phyloP scores from a whole-genome alignment of 2,797 vertebrate species.

The Platyrinchus mystaceus region DNA sequence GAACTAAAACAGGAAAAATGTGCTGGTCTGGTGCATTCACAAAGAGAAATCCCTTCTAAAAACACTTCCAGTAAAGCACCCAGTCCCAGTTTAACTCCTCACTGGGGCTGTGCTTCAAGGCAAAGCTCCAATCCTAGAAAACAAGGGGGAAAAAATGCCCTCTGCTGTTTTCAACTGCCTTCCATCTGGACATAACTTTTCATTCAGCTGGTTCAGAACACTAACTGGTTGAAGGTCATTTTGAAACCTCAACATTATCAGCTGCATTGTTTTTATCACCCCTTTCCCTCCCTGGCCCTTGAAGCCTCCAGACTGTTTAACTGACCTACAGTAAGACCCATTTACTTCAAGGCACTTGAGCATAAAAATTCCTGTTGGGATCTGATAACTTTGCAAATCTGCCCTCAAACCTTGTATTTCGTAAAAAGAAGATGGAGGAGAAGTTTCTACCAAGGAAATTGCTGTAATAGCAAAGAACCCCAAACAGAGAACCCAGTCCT shows the following conservation, averaged over 20 bases:
- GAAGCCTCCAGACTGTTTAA: background rate
- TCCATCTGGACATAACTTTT: background rate
- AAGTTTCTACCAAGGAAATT: background rate
- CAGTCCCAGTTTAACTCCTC: background rate
- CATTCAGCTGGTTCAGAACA: background rate
- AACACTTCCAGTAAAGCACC: background rate
- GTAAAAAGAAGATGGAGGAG: background rate
- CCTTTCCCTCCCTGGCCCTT: background rate
- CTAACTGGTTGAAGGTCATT: background rate
- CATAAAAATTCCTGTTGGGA: background rate
- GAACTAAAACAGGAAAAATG: background rate
- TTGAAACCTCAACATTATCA: background rate
- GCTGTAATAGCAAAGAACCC: background rate
- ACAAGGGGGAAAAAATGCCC: rapidly evolving
- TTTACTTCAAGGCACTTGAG: background rate
- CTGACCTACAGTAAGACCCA: background rate
- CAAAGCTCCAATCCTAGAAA: background rate
- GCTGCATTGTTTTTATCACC: background rate
- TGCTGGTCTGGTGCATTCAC: background rate
- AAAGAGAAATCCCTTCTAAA: background rate
- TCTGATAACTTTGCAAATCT: background rate
- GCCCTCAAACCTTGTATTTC: background rate
- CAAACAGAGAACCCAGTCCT: background rate
- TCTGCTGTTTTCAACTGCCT: background rate
- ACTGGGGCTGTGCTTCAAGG: background rate